Evolutionary conservation across 2,797 vertebrate genomes (phyloP).

Genomic region (Pangasius larnaudii): DNA sequence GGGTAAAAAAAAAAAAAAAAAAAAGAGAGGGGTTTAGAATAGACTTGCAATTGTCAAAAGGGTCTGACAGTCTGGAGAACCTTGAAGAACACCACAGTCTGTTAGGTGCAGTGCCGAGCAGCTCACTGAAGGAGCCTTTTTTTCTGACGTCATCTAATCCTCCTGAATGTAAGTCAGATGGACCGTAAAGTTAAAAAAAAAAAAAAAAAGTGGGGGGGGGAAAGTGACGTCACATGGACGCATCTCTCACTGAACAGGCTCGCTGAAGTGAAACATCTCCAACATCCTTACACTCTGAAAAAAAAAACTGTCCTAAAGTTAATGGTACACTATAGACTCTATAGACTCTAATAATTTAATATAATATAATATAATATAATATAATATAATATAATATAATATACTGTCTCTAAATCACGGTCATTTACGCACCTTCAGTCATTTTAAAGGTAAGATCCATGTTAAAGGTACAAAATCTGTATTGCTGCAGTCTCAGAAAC

Average conservation of each 20-base stretch:
- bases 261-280: not conserved
- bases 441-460: not conserved
- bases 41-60: conserved; percentile 59
- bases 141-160: not conserved
- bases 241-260: not conserved
- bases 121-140: conserved; percentile 7
- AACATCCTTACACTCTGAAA: not conserved
- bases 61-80: conserved; percentile 18
- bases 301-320: not conserved
- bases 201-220: too few relatives aligned
- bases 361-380: too few relatives aligned
- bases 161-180: not conserved
- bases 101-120: conserved; percentile 17
- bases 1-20: not conserved
- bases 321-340: not conserved
- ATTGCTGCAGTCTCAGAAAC: too few relatives aligned
- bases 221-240: not conserved
- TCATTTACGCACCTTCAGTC: not conserved
- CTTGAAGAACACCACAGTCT: conserved; percentile 21
- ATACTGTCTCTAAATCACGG: not conserved
- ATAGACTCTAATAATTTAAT: too few relatives aligned
- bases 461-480: not conserved
- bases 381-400: too few relatives aligned
- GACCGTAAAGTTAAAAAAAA: not conserved
- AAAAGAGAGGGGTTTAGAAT: conserved; percentile 32